These are phyloP conservation scores for Coenonympha arcania DNA, from an alignment of 2,888 invertebrate species.

Conservation along the genomic window DNA sequence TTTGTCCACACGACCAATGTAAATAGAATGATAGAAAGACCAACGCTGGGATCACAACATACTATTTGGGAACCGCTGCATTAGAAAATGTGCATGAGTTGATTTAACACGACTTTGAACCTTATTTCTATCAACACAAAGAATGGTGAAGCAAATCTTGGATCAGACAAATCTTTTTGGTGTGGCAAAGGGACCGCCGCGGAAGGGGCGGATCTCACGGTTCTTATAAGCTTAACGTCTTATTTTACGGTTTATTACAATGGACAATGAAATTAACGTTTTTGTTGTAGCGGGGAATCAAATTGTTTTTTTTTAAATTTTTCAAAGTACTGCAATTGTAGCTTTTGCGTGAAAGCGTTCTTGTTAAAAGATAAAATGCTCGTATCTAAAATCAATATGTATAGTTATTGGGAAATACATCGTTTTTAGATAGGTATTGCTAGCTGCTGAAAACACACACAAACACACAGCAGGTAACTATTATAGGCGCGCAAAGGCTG, in stretches of 20 bases:
- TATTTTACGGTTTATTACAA: constrained; percentile 19
- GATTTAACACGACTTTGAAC: constrained; percentile 4
- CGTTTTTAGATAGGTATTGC: too few species aligned
- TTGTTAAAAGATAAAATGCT: too few species aligned
- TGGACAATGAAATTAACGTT: constrained; percentile 5
- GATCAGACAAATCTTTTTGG: constrained; percentile 9
- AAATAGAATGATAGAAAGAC: too few species aligned
- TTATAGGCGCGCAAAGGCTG: too few species aligned
- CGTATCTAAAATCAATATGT: too few species aligned
- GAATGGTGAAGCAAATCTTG: not conserved
- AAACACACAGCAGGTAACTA: too few species aligned
- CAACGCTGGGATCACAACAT: not conserved
- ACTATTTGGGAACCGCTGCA: not conserved
- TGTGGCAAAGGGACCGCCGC: constrained; percentile 22
- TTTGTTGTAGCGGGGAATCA: not conserved
- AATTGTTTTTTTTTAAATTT: not conserved
- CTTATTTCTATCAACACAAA: not conserved
- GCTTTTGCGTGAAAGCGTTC: too few species aligned
- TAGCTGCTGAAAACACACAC: too few species aligned
- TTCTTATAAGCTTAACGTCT: constrained; percentile 20
- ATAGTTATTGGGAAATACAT: too few species aligned
- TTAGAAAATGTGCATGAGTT: not conserved
- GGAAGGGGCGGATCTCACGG: constrained; percentile 21
- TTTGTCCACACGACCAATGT: too few species aligned
- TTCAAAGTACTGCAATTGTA: too few species aligned